Evolutionary conservation across 2,113 vertebrate species (phyloP), one percentile per base, ranked within the genome.

Genomic region (Machaerirhynchus nigripectus): DNA sequence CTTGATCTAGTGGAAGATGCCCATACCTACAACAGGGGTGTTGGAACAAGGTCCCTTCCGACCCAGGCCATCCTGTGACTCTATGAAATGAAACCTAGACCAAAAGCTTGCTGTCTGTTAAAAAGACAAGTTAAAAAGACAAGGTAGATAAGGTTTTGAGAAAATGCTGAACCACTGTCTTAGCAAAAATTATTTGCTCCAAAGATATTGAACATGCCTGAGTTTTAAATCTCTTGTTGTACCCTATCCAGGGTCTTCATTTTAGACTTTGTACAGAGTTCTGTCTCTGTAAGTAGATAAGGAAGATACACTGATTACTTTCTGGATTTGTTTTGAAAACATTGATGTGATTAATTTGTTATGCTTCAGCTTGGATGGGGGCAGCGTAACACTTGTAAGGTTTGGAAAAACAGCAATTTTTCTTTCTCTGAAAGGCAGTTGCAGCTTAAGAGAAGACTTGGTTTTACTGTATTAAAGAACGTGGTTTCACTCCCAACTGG

Each of bases 311-410:
- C 14, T 57, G 59, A 73, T 23, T 80, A 63, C 83, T 90, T 88
- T 87, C 76, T 92, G 80, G 69, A 81, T 84, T 70, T 89, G 77
- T 96, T 93, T 94, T 93, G 56, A 31, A 93, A 95, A 68, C 27
- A 13, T 31, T 68, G 14, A 50, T 52, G n/a, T 92, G 83, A 95
- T 91, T 95, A 70, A 89, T 95, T 82, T 96, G 89, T 90, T 96
- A 63, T 93, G 68, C 24, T 74, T 88, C 47, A 52, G 23, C 47
- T 78, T 69, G 83, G 16, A 22, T 47, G 10, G 50, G 30, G 44
- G 18, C 71, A 92, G 67, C 86, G 39, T 30, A 67, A 40, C 55
- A 69, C 19, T 61, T 18, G 13, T 64, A 11, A 27, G 6, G 30
- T 47, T 55, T 74, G 16, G 63, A 27, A 81, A 85, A 93, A 28